These are phyloP conservation scores for Azemiops feae DNA, from an alignment of 2,113 vertebrate genomes.

Conservation along the genomic window DNA sequence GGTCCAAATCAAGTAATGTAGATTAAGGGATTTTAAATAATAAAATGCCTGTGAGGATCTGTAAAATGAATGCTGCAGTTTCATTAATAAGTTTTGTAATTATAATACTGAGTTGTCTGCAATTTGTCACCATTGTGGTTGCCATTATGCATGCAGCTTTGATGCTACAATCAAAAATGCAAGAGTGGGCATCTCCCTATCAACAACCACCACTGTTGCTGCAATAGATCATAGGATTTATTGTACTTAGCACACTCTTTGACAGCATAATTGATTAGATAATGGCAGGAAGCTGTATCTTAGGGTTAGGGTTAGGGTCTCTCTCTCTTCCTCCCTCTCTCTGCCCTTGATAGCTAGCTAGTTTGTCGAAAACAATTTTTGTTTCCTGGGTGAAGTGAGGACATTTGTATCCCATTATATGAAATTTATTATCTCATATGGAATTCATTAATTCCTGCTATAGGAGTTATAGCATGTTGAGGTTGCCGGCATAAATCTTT, in stretches of 20 bases:
- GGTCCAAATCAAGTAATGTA: constrained; percentile 28
- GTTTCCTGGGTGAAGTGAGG: too few relatives aligned
- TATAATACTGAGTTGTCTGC: background rate
- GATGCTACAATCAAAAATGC: background rate
- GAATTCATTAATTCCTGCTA: background rate
- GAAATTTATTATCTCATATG: too few relatives aligned
- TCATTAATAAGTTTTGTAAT: background rate
- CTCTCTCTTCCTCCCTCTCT: too few relatives aligned
- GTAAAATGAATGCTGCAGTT: background rate
- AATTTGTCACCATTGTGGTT: background rate
- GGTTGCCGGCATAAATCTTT: background rate
- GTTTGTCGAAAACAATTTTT: too few relatives aligned
- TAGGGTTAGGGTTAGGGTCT: too few relatives aligned
- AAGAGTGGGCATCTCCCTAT: background rate
- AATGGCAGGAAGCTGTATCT: background rate
- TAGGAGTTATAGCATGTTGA: background rate
- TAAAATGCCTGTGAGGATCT: constrained; percentile 18
- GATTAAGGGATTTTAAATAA: constrained; percentile 19
- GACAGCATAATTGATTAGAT: background rate
- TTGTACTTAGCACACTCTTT: background rate
- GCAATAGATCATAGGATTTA: background rate
- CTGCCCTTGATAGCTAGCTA: too few relatives aligned
- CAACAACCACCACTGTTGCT: background rate
- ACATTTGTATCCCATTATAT: too few relatives aligned
- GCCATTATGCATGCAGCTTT: background rate